Conservation (phyloP, 2,888 invertebrate genomes). For the Leistus spinibarbis region DNA sequence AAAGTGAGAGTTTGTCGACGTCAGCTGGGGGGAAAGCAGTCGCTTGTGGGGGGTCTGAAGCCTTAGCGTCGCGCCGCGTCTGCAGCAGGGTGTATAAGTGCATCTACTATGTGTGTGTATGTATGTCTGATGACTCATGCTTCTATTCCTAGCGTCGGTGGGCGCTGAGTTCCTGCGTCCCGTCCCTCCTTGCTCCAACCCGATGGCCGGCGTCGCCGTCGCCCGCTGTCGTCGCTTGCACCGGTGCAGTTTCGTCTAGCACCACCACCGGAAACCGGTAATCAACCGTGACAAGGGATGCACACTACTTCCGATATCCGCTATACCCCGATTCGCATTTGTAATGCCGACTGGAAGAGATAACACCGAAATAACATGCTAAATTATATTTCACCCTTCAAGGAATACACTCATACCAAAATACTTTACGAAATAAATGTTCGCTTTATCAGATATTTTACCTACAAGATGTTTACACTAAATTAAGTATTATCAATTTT, state of each 20-base stretch:
- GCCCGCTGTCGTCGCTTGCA: constrained; percentile 10
- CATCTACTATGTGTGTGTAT: too few relatives aligned
- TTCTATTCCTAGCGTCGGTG: constrained; percentile 4
- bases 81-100: neutral
- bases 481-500: too few relatives aligned
- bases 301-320: constrained; percentile 15
- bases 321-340: neutral
- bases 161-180: neutral
- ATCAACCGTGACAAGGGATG: constrained; percentile 36
- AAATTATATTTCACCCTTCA: too few relatives aligned
- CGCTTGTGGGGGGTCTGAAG: neutral
- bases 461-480: too few relatives aligned
- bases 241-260: constrained; percentile 16
- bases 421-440: too few relatives aligned
- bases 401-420: too few relatives aligned
- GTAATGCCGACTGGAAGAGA: neutral
- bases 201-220: neutral
- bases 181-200: neutral
- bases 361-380: neutral
- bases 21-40: neutral
- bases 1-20: neutral
- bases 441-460: too few relatives aligned
- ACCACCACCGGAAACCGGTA: constrained; percentile 27
- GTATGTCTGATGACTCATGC: constrained; percentile 2
- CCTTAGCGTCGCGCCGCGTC: neutral